Conservation (phyloP, 2,888 invertebrate species). For the Caenorhabditis uteleia region DNA sequence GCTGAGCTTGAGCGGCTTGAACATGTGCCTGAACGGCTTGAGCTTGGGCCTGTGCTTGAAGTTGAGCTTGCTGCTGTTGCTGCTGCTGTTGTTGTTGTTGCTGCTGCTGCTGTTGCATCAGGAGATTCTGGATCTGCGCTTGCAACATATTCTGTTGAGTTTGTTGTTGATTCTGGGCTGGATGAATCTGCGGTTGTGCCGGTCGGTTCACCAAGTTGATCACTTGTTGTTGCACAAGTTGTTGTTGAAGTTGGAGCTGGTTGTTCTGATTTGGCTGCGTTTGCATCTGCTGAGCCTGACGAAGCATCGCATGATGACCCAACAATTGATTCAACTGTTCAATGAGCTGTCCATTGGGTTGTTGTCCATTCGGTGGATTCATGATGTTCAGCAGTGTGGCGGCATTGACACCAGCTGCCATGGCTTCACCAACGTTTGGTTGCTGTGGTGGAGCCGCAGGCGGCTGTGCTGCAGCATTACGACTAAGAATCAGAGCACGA, state of each 20-base stretch:
- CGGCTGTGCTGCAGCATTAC: constrained; percentile 12
- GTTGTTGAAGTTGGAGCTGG: constrained; percentile 27
- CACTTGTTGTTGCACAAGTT: constrained; percentile 18
- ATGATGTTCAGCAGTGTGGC: constrained; percentile 13
- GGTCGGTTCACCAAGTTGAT: not conserved
- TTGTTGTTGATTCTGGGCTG: not conserved
- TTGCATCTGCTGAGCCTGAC: constrained; percentile 32
- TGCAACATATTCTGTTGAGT: too few relatives aligned
- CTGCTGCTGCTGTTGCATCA: constrained; percentile 11
- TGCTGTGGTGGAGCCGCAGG: not conserved
- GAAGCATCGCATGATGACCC: constrained; percentile 19
- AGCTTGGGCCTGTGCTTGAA: constrained; percentile 7
- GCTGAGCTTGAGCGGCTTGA: constrained; percentile 1
- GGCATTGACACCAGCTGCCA: constrained; percentile 1
- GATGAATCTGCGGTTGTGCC: not conserved
- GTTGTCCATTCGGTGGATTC: constrained; percentile 2
- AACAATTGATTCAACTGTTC: constrained; percentile 21
- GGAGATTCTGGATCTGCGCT: not conserved
- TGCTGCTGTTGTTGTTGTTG: constrained; percentile 4
- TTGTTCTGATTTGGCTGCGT: constrained; percentile 8
- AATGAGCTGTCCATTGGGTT: constrained; percentile 8
- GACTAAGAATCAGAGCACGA: constrained; percentile 38
- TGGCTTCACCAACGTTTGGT: not conserved
- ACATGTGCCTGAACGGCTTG: constrained; percentile 23
- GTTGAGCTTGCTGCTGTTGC: constrained; percentile 10